phyloP scores from a whole-genome alignment of 2,113 vertebrate genomes.

The Meriones unguiculatus region DNA sequence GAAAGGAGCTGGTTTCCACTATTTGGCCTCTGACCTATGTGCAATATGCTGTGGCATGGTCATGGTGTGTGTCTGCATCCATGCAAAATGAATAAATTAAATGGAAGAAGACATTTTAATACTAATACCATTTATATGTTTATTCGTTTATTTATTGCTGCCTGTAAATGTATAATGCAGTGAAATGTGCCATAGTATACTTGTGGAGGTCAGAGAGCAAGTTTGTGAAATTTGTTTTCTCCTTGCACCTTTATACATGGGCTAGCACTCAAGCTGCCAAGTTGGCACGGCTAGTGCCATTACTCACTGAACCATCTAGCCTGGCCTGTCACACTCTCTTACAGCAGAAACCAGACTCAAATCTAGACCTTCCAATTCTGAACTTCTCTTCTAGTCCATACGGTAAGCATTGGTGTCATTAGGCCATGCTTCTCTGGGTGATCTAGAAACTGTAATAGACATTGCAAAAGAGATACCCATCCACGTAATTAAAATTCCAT shows the following conservation, averaged over 20 bases:
- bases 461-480: not conserved
- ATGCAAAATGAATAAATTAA: not conserved
- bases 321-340: not conserved
- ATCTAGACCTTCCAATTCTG: not conserved
- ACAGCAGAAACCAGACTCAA: constrained; percentile 29
- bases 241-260: not conserved
- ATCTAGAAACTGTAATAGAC: not conserved
- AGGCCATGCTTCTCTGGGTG: not conserved
- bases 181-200: no score
- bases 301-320: no score
- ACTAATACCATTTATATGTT: not conserved
- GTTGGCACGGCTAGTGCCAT: not conserved
- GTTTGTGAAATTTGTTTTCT: not conserved
- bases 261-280: not conserved
- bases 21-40: not conserved
- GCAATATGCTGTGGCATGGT: not conserved
- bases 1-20: not conserved
- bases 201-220: not conserved
- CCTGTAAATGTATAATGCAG: not conserved
- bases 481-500: constrained; percentile 8
- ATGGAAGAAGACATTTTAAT: not conserved
- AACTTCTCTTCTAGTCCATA: not conserved
- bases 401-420: not conserved
- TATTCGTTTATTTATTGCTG: not conserved
- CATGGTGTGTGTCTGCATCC: not conserved